phyloP scores from a whole-genome alignment of 1,140 invertebrate species.

The Phymorhynchus buccinoides region DNA sequence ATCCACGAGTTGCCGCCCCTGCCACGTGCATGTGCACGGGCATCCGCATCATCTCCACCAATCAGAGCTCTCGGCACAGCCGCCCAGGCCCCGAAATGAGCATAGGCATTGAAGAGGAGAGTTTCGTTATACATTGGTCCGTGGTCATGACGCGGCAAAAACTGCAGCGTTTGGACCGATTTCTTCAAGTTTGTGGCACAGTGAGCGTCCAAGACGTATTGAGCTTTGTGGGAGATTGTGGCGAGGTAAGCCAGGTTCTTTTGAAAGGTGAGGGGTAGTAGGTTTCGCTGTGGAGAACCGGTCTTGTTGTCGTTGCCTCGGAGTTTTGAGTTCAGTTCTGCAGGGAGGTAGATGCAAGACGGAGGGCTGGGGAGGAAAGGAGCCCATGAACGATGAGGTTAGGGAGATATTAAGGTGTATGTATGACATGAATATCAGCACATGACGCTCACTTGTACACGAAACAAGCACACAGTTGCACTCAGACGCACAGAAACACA shows the following conservation, averaged over 20 bases:
- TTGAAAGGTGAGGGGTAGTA: background rate
- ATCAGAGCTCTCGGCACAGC: background rate
- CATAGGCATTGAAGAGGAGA: background rate
- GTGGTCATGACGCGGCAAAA: background rate
- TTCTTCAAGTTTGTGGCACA: background rate
- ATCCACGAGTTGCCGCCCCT: background rate
- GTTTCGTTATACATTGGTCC: constrained; percentile 14
- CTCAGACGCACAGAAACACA: background rate
- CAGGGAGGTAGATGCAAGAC: background rate
- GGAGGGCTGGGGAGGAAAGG: too few relatives aligned
- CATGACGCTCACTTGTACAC: background rate
- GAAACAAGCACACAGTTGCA: background rate
- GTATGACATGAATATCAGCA: background rate
- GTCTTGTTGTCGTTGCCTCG: background rate
- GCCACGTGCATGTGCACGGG: too few relatives aligned
- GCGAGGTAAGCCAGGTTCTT: constrained; percentile 24
- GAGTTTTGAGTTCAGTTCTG: background rate
- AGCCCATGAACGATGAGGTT: too few relatives aligned
- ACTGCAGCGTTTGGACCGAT: background rate
- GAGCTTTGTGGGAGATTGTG: background rate
- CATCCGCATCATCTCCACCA: background rate
- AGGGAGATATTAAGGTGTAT: background rate
- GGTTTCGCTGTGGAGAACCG: background rate
- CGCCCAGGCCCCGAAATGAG: constrained; percentile 24
- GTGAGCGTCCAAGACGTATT: background rate